Percentiles rank a stretch among this genome's conserved stretches.
These are phyloP conservation scores for Sus scrofa DNA, from an alignment of 2,113 vertebrate species.

Conservation along the genomic window DNA sequence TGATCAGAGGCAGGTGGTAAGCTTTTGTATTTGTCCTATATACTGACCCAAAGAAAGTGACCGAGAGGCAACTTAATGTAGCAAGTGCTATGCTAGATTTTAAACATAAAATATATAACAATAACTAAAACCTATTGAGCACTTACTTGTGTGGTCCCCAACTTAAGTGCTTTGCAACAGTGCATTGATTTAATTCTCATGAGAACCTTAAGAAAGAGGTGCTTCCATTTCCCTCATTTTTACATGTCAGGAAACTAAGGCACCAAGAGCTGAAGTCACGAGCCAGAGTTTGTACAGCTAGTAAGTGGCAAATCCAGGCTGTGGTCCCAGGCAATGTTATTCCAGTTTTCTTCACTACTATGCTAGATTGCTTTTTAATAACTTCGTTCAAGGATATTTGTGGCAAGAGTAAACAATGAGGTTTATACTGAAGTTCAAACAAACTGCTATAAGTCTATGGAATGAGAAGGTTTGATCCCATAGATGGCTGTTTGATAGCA, in stretches of 20 bases:
- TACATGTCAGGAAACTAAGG: background rate
- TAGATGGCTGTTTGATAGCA: background rate
- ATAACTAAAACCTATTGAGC: background rate
- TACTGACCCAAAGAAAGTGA: background rate
- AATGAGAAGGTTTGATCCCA: background rate
- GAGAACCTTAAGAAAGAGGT: background rate
- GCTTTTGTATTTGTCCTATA: conserved; percentile 10
- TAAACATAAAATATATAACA: background rate
- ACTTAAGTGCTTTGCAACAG: conserved; percentile 2
- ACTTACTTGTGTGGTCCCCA: background rate
- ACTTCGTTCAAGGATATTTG: conserved; percentile 15
- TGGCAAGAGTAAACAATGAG: background rate
- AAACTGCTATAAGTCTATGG: background rate
- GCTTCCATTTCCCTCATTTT: background rate
- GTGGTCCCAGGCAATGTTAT: background rate
- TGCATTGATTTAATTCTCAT: conserved; percentile 31
- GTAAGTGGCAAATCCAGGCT: background rate
- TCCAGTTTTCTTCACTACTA: background rate
- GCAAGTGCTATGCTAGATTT: background rate
- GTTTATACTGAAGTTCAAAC: conserved; percentile 3
- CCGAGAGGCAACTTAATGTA: background rate
- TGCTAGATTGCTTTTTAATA: background rate
- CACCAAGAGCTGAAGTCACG: background rate
- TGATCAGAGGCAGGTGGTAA: conserved; percentile 25
- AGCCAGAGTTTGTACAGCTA: background rate